Conservation (phyloP, 2,113 vertebrate species). For the Hemibagrus wyckioides region DNA sequence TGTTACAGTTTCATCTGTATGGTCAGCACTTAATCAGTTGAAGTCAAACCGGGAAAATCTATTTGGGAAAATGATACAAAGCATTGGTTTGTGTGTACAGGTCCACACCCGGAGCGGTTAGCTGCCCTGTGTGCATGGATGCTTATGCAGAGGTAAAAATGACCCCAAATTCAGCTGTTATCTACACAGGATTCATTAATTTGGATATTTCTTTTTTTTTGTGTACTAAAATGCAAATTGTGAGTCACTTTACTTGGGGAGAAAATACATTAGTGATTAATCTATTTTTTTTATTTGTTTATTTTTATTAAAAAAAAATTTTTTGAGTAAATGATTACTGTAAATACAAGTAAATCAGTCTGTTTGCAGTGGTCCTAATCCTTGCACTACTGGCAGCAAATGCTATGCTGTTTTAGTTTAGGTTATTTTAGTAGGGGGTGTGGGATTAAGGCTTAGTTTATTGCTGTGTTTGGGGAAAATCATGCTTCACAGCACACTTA, state of each 20-base stretch:
- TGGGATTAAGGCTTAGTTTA: not conserved
- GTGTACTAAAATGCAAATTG: too few relatives aligned
- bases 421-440: not conserved
- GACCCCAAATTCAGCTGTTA: not conserved
- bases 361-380: not conserved
- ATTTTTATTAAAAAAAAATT: too few relatives aligned
- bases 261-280: too few relatives aligned
- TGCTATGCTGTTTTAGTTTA: not conserved
- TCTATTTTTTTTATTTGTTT: not conserved
- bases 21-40: not conserved
- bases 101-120: conserved; percentile 78
- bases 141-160: conserved; percentile 82
- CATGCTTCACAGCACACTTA: not conserved
- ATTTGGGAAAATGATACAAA: not conserved
- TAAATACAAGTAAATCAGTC: not conserved
- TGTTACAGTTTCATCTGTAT: not conserved
- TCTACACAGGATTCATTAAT: not conserved
- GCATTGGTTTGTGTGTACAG: conserved; percentile 56
- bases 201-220: too few relatives aligned
- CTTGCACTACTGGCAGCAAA: not conserved
- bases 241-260: too few relatives aligned
- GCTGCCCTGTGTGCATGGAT: conserved; percentile 92
- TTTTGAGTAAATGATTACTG: not conserved
- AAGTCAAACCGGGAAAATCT: not conserved
- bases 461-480: not conserved